phyloP scores from a whole-genome alignment of 2,888 invertebrate genomes.

The Crematogaster levior region DNA sequence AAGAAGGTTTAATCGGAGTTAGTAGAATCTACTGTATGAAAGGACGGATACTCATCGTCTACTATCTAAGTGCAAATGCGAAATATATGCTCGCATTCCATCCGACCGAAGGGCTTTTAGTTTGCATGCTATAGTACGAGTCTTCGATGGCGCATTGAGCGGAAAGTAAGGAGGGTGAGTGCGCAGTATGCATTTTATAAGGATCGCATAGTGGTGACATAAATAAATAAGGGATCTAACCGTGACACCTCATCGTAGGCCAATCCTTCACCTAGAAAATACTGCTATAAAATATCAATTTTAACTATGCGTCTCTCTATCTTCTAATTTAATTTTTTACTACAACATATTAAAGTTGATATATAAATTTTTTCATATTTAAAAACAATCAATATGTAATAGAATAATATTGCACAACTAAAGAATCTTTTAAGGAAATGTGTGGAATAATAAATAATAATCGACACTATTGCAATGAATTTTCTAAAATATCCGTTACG shows the following conservation, averaged over 20 bases:
- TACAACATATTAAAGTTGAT: background rate
- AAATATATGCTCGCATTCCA: constrained; percentile 54
- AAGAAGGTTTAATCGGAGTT: background rate
- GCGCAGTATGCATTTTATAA: constrained; percentile 45
- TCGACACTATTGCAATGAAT: background rate
- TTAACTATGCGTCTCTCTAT: background rate
- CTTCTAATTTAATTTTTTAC: background rate
- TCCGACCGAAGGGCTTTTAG: constrained; percentile 48
- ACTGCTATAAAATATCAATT: background rate
- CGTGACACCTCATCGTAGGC: constrained; percentile 42
- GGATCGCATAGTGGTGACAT: constrained; percentile 40
- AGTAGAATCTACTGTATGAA: background rate
- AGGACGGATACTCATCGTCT: constrained; percentile 46
- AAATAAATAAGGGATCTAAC: constrained; percentile 52
- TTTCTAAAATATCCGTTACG: background rate
- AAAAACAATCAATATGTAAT: background rate
- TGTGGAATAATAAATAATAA: background rate
- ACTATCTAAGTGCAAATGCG: constrained; percentile 57
- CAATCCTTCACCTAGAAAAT: constrained; percentile 39
- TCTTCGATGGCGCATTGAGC: constrained; percentile 44
- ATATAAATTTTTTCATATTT: background rate
- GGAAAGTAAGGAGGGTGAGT: constrained; percentile 47
- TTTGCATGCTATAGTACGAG: constrained; percentile 41
- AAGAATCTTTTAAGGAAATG: background rate
- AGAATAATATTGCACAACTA: background rate